Percentiles rank a stretch among this genome's conserved stretches.
phyloP scores from a whole-genome alignment of 2,113 vertebrate genomes.

The Trachemys scripta region DNA sequence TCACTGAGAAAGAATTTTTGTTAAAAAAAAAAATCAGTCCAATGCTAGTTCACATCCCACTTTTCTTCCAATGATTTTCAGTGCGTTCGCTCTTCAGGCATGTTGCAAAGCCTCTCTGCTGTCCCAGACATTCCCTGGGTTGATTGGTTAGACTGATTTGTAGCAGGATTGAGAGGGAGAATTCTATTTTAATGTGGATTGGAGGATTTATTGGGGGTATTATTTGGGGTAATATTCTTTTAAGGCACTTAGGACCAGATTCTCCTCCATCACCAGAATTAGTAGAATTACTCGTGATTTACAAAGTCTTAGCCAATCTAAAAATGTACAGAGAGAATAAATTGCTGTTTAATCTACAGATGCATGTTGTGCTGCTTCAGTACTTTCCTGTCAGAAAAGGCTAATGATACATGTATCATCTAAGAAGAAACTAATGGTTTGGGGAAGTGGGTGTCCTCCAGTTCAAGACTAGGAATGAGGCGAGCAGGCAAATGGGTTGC shows the following conservation, averaged over 20 bases:
- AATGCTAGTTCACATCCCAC: background rate
- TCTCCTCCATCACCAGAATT: background rate
- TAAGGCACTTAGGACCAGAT: background rate
- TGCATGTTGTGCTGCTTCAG: background rate
- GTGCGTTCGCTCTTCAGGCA: background rate
- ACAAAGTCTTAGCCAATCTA: background rate
- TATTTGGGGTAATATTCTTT: background rate
- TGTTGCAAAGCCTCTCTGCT: background rate
- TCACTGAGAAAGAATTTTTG: background rate
- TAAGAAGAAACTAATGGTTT: background rate
- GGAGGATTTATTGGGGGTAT: background rate
- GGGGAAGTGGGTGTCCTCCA: background rate
- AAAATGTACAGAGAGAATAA: background rate
- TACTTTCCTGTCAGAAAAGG: background rate
- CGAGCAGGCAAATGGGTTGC: conserved; percentile 17
- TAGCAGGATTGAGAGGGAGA: background rate
- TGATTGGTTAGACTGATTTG: background rate
- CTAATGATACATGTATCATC: no score
- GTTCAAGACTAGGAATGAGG: conserved; percentile 21
- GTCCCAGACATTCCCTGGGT: background rate
- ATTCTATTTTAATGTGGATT: background rate
- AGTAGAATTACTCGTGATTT: background rate
- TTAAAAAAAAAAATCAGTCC: background rate
- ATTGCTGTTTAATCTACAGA: background rate
- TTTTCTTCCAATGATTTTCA: background rate